Evolutionary conservation across 2,797 vertebrate genomes (phyloP).

Genomic region (Sebastes umbrosus): DNA sequence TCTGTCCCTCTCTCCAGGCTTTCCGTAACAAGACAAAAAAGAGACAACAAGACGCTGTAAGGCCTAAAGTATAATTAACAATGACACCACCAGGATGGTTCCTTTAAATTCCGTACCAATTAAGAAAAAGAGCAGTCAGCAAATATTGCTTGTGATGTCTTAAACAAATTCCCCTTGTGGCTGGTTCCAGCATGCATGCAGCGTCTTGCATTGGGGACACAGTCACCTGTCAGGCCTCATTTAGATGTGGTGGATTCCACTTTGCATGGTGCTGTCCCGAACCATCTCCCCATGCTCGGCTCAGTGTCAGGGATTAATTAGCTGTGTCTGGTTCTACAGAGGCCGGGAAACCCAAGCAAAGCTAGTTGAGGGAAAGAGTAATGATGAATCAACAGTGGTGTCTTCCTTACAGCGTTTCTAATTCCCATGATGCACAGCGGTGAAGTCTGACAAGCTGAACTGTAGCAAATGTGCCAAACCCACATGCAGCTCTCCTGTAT

Average conservation of each 20-base stretch:
- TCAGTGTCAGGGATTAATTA: constrained; percentile 73
- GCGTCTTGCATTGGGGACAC: constrained; percentile 25
- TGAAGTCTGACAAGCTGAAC: constrained; percentile 14
- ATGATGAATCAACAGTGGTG: constrained; percentile 42
- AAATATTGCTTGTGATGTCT: constrained; percentile 55
- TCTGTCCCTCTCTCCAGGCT: constrained; percentile 54
- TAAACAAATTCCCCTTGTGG: constrained; percentile 57
- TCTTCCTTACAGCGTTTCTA: constrained; percentile 13
- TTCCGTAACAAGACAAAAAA: constrained; percentile 43
- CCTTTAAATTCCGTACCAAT: constrained; percentile 70
- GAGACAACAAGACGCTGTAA: constrained; percentile 34
- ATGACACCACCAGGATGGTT: constrained; percentile 54
- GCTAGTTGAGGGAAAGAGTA: neutral
- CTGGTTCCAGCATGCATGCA: constrained; percentile 20
- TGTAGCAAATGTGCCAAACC: neutral
- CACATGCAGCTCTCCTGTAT: neutral
- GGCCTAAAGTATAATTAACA: constrained; percentile 66
- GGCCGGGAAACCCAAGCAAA: constrained; percentile 23
- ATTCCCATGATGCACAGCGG: constrained; percentile 21
- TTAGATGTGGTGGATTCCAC: constrained; percentile 44
- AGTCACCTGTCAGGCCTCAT: constrained; percentile 69
- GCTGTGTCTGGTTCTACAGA: constrained; percentile 37
- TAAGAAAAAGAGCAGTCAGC: constrained; percentile 72
- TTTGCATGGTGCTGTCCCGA: constrained; percentile 41
- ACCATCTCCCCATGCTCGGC: constrained; percentile 19